Percentiles rank a stretch among this genome's conserved stretches.
These are phyloP conservation scores for Lithophane ornitopus DNA, from an alignment of 2,888 invertebrate genomes.

Conservation along the genomic window DNA sequence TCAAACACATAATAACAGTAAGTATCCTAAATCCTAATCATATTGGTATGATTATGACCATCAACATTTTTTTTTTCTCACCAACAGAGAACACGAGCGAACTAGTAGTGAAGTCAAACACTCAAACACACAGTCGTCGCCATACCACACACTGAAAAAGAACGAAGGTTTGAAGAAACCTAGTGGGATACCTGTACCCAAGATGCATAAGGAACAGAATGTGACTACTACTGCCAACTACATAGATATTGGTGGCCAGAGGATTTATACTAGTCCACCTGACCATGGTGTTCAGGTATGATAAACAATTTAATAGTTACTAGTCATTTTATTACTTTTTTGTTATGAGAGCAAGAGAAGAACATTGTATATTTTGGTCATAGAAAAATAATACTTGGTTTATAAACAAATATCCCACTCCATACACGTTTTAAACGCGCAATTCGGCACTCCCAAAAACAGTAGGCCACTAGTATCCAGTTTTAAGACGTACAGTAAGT, in stretches of 20 bases:
- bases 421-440: too few relatives aligned
- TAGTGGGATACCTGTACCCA: slow-evolving; percentile 87
- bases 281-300: slow-evolving; percentile 89
- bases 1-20: neutral
- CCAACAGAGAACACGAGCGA: slow-evolving; percentile 86
- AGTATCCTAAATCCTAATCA: neutral
- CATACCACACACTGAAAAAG: slow-evolving; percentile 88
- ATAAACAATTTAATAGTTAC: neutral
- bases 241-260: slow-evolving; percentile 88
- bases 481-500: too few relatives aligned
- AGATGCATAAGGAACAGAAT: slow-evolving; percentile 85
- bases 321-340: neutral
- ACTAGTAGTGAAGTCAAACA: slow-evolving; percentile 88
- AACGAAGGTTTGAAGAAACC: slow-evolving; percentile 83
- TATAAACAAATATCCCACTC: too few relatives aligned
- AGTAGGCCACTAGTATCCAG: too few relatives aligned
- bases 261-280: slow-evolving; percentile 88
- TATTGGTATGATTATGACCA: neutral
- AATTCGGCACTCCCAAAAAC: too few relatives aligned
- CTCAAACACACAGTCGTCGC: slow-evolving; percentile 84
- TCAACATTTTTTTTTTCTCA: neutral
- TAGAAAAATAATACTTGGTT: too few relatives aligned
- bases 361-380: too few relatives aligned
- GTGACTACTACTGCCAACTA: slow-evolving; percentile 85
- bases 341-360: too few relatives aligned